Evolutionary conservation across 2,888 invertebrate genomes (phyloP).

Genomic region (Drosophila ustulata): DNA sequence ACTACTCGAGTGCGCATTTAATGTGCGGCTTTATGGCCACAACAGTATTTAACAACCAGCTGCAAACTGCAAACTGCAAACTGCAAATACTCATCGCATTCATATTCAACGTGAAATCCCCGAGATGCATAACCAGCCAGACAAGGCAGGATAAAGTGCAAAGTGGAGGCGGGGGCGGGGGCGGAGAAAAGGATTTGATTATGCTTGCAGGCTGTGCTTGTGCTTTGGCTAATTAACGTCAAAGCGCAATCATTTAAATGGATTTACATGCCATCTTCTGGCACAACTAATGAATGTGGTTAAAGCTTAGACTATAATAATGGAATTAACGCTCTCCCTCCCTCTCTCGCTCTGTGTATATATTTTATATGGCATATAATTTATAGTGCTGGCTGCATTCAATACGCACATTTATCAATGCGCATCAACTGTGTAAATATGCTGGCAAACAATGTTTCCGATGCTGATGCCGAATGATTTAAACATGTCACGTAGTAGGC

Average conservation of each 20-base stretch:
- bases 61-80: conserved; percentile 1
- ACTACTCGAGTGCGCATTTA: conserved; percentile 53
- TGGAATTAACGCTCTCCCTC: not conserved
- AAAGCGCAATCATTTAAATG: conserved; percentile 5
- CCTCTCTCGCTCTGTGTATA: not conserved
- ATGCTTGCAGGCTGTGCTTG: not conserved
- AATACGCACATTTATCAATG: conserved; percentile 19
- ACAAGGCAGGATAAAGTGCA: not conserved
- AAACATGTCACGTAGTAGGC: conserved; percentile 28
- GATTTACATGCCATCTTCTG: conserved; percentile 1
- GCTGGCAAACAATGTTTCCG: conserved; percentile 2
- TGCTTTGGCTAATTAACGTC: conserved; percentile 1
- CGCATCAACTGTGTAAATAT: conserved; percentile 7
- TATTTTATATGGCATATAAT: conserved; percentile 9
- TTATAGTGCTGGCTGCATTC: not conserved
- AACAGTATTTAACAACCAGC: conserved; percentile 47
- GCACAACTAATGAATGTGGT: conserved; percentile 1
- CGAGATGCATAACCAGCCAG: not conserved
- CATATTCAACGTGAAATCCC: conserved; percentile 7
- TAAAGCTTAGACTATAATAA: not conserved
- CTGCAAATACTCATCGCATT: conserved; percentile 13
- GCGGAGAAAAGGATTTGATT: conserved; percentile 14
- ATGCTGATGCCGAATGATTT: conserved; percentile 18
- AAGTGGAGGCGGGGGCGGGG: not conserved
- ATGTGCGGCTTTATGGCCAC: conserved; percentile 52